Conservation (phyloP, 2,888 invertebrate species). For the Operophtera brumata region DNA sequence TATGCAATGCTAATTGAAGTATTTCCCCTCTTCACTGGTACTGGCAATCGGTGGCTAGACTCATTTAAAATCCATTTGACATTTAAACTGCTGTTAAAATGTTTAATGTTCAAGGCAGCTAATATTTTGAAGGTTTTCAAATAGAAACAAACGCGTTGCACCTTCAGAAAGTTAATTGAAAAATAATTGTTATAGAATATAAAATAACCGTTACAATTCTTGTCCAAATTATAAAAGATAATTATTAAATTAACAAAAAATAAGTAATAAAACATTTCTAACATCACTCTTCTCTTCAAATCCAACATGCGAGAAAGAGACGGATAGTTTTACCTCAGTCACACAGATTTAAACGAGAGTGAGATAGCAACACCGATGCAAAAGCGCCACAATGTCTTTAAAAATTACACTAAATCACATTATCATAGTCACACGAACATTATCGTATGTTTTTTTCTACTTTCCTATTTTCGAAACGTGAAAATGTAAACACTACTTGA, state of each 20-base stretch:
- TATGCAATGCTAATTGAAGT: too few species aligned
- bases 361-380: neutral
- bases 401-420: constrained; percentile 31
- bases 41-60: too few species aligned
- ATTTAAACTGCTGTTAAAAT: too few species aligned
- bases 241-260: neutral
- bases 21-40: too few species aligned
- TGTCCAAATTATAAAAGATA: neutral
- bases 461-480: constrained; percentile 18
- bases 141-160: too few species aligned
- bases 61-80: too few species aligned
- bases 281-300: too few species aligned
- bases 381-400: constrained; percentile 30
- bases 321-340: neutral
- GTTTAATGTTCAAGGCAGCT: too few species aligned
- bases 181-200: neutral
- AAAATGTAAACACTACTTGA: constrained; percentile 23
- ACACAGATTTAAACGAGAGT: neutral
- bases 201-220: neutral
- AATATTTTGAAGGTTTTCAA: too few species aligned
- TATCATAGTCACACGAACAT: constrained; percentile 10
- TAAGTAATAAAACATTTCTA: neutral
- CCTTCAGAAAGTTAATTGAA: too few species aligned
- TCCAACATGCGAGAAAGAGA: neutral
- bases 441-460: constrained; percentile 2